Evolutionary conservation across 2,797 vertebrate species (phyloP).

Genomic region (Microctenopoma lineatum): DNA sequence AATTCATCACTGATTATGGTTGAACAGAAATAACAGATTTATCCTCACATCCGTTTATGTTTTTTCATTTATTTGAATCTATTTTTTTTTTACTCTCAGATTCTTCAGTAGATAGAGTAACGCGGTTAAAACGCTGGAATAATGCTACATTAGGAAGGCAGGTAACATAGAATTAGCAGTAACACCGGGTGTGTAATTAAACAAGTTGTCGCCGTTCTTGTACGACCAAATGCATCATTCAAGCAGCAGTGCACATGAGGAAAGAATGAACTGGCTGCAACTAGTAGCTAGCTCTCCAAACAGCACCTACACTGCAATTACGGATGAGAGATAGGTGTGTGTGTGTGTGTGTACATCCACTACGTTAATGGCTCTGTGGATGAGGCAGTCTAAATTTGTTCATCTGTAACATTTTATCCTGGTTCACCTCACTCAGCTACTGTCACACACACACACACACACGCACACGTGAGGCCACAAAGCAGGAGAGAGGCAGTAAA

Average conservation of each 20-base stretch:
- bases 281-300: conserved; percentile 58
- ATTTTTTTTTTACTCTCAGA: conserved; percentile 5
- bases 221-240: conserved; percentile 61
- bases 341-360: conserved; percentile 33
- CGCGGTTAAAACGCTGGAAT: conserved; percentile 34
- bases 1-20: conserved; percentile 16
- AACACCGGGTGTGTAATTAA: conserved; percentile 66
- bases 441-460: conserved; percentile 29
- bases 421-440: conserved; percentile 73
- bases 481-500: background rate
- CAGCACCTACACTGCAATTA: conserved; percentile 78
- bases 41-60: background rate
- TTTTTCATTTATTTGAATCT: conserved; percentile 14
- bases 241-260: conserved; percentile 50
- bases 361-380: conserved; percentile 72
- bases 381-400: conserved; percentile 68
- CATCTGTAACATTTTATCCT: conserved; percentile 76
- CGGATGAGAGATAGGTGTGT: conserved; percentile 58
- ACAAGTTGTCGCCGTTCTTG: conserved; percentile 58
- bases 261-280: conserved; percentile 61
- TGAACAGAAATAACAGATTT: conserved; percentile 11
- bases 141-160: conserved; percentile 20
- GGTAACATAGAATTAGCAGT: conserved; percentile 65
- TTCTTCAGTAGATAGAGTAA: conserved; percentile 5
- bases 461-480: conserved; percentile 22